Evolutionary conservation across 2,797 vertebrate genomes (phyloP).

Genomic region (Myripristis murdjan): DNA sequence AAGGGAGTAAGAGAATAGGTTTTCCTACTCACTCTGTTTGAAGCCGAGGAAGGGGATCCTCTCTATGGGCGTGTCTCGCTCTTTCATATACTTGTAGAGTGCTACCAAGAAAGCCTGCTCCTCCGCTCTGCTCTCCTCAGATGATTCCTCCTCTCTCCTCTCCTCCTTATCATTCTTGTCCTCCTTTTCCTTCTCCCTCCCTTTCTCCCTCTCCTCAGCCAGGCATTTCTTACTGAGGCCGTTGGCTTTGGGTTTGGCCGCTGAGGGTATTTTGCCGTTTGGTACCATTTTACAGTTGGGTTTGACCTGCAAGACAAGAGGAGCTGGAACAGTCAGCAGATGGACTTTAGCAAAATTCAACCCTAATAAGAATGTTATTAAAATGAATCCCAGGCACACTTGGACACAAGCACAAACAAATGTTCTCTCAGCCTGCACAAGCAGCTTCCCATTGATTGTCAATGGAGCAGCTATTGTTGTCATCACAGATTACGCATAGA

Average conservation of each 20-base stretch:
- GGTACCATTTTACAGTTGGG: slow-evolving; percentile 88
- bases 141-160: slow-evolving; percentile 68
- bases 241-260: slow-evolving; percentile 91
- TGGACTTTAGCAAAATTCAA: slow-evolving; percentile 29
- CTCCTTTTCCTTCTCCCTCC: slow-evolving; percentile 67
- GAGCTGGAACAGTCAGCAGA: slow-evolving; percentile 11
- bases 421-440: slow-evolving; percentile 49
- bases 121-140: slow-evolving; percentile 89
- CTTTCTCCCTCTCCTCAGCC: slow-evolving; percentile 87
- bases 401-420: slow-evolving; percentile 55
- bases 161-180: slow-evolving; percentile 70
- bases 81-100: slow-evolving; percentile 99
- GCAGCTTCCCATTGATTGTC: slow-evolving; percentile 67
- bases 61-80: slow-evolving; percentile 97
- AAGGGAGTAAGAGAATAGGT: slow-evolving; percentile 48
- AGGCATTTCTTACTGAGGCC: slow-evolving; percentile 90
- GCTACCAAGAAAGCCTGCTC: slow-evolving; percentile 97
- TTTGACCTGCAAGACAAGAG: slow-evolving; percentile 88
- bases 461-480: slow-evolving; percentile 65
- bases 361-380: slow-evolving; percentile 28
- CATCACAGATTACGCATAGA: slow-evolving; percentile 68
- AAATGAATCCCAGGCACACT: slow-evolving; percentile 50
- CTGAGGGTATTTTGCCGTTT: slow-evolving; percentile 77
- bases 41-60: slow-evolving; percentile 99
- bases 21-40: slow-evolving; percentile 96